A percentile compares a stretch with the other conserved stretches of the same genome.
Evolutionary conservation across 2,113 vertebrate species (phyloP).

Genomic region (Aleadryas rufinucha): DNA sequence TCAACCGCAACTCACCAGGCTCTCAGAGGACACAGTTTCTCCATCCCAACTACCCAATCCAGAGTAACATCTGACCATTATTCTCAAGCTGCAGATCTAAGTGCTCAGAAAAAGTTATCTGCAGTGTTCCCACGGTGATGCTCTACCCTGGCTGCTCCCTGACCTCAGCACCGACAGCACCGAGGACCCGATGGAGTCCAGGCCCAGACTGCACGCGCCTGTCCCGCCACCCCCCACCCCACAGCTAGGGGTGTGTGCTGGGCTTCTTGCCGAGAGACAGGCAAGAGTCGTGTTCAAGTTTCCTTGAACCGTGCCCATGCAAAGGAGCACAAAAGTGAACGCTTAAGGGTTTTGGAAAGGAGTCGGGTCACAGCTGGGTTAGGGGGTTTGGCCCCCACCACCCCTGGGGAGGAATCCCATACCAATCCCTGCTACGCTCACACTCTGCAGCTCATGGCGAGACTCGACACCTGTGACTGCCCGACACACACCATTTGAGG

Average conservation of each 20-base stretch:
- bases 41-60: not conserved
- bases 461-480: fast-evolving
- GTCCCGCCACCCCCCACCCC: fast-evolving
- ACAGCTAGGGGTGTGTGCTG: too few species aligned
- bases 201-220: not conserved
- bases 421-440: fast-evolving
- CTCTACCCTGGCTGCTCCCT: not conserved
- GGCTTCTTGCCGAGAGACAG: not conserved
- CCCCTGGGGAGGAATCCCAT: not conserved
- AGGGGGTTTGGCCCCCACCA: fast-evolving
- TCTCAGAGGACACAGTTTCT: not conserved
- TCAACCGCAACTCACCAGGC: not conserved
- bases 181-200: fast-evolving
- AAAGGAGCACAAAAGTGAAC: not conserved
- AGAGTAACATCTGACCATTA: not conserved
- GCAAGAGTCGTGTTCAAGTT: fast-evolving
- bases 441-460: fast-evolving
- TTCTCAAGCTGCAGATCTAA: not conserved
- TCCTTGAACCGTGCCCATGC: not conserved
- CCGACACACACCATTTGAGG: fast-evolving
- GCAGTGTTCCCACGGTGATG: not conserved
- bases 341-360: not conserved
- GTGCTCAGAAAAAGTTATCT: not conserved
- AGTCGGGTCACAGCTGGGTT: fast-evolving
- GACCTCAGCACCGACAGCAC: not conserved